Evolutionary conservation across 1,140 invertebrate species (phyloP).

Genomic region (Coelopa frigida): DNA sequence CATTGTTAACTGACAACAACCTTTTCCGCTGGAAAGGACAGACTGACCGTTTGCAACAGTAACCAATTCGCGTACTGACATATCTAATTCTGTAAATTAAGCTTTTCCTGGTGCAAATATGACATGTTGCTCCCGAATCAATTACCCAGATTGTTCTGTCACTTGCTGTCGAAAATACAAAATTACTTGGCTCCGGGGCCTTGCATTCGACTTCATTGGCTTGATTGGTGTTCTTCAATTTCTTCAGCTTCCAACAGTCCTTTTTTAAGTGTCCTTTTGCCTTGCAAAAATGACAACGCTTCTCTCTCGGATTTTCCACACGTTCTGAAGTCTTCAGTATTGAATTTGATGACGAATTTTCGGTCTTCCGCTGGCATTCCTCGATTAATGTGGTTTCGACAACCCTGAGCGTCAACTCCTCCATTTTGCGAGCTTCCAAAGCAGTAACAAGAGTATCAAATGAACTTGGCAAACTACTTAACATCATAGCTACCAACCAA

Average conservation of each 20-base stretch:
- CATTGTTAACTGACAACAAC: too few species aligned
- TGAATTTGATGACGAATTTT: background rate
- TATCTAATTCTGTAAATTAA: too few species aligned
- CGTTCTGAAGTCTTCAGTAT: background rate
- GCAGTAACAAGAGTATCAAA: conserved; percentile 17
- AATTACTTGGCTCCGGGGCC: too few species aligned
- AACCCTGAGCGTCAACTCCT: conserved; percentile 12
- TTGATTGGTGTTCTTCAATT: background rate
- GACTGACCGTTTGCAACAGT: too few species aligned
- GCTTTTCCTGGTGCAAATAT: too few species aligned
- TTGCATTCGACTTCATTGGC: too few species aligned
- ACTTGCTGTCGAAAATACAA: too few species aligned
- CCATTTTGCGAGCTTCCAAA: conserved; percentile 15
- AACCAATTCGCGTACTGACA: too few species aligned
- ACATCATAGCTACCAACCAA: conserved; percentile 12
- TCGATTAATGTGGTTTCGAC: conserved; percentile 16
- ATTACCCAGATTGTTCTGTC: too few species aligned
- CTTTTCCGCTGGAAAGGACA: too few species aligned
- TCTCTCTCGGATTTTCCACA: background rate
- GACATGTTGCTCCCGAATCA: too few species aligned
- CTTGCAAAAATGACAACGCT: background rate
- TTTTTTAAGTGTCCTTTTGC: background rate
- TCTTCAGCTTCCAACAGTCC: too few species aligned
- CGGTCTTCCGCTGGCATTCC: conserved; percentile 3
- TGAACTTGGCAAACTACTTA: conserved; percentile 17